Percentiles rank a stretch among this genome's conserved stretches.
Evolutionary conservation across 1,140 invertebrate species (phyloP).

Genomic region (Acromyrmex charruanus): DNA sequence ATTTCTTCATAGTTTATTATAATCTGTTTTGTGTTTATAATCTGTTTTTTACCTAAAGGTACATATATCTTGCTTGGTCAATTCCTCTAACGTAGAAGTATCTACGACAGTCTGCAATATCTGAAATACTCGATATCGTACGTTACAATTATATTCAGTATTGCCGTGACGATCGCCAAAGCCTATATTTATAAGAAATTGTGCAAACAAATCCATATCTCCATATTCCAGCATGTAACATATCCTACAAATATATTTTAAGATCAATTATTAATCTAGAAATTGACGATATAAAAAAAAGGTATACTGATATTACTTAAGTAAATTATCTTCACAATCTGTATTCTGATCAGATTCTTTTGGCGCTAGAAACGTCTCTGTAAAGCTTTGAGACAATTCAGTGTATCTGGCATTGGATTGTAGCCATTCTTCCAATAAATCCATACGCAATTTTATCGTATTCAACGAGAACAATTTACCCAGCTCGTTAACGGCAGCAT

Average conservation of each 20-base stretch:
- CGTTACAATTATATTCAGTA: constrained; percentile 71
- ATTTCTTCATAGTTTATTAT: not conserved
- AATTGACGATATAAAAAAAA: constrained; percentile 6
- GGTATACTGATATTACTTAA: constrained; percentile 71
- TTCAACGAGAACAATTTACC: constrained; percentile 80
- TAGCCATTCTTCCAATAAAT: constrained; percentile 83
- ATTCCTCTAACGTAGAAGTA: constrained; percentile 75
- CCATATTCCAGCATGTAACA: constrained; percentile 83
- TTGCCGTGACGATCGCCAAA: constrained; percentile 76
- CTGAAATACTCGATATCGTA: constrained; percentile 81
- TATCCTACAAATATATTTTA: constrained; percentile 77
- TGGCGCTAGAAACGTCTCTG: constrained; percentile 70
- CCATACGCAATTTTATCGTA: constrained; percentile 76
- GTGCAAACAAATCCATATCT: constrained; percentile 65
- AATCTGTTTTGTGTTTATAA: not conserved
- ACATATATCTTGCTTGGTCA: constrained; percentile 77
- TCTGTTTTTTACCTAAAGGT: constrained; percentile 69
- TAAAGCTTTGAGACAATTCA: constrained; percentile 76
- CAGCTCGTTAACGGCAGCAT: constrained; percentile 79
- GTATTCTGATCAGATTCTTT: constrained; percentile 55
- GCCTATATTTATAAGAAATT: constrained; percentile 80
- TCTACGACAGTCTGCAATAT: constrained; percentile 80
- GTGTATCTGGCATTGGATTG: constrained; percentile 74
- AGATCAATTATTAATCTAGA: not conserved
- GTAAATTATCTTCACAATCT: constrained; percentile 79